Base-by-base conservation (phyloP, 2,888 invertebrate species). In the Lingula anatina region DNA sequence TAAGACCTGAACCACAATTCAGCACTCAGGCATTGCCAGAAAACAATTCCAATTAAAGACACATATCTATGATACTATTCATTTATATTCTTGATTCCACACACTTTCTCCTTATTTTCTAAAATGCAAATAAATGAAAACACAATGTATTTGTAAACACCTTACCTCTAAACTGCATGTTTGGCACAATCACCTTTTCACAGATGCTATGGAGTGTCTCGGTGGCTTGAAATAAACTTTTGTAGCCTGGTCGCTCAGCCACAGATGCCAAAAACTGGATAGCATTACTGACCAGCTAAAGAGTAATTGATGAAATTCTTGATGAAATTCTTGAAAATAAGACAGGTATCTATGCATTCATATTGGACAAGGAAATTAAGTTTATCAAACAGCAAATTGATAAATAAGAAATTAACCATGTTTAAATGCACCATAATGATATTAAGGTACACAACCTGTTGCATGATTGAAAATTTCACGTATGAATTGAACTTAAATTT, bases 161-260 rank as follows among this genome's bases (percentile, higher is more conserved):
- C 62, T 57, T 61, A 90, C 90, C 86, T 82, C 97, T 84, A 62
- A 99, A 93, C 76, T 94, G 89, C 84, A 99, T 89, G 74, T 97
- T 99, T 0, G 97, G 96, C 65, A 99, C 92, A 65, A 99, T 90
- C n/a, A 99, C 92, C 76, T 94, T 94, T 74, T 97, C 93, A 76
- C 96, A 97, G 57, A 96, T 94, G 65, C 86, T 89, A 58, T 88
- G 87, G 5, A 97, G 82, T 3, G 90, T 90, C 44, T 83, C 83
- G 0, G 89, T 86, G 73, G 90, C 89, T 74, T 93, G 90, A 72
- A 99, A 99, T 27, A 97, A 78, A 57, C 84, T 82, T 58, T 90
- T 86, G 76, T 96, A 93, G 55, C 88, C 88, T 37, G 86, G 83
- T 61, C 94, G 85, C 71, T 94, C 93, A 0, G 95, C 96, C 5